A percentile compares a stretch with the other conserved stretches of the same genome.
phyloP scores from a whole-genome alignment of 2,113 vertebrate genomes.

The Archocentrus centrarchus region DNA sequence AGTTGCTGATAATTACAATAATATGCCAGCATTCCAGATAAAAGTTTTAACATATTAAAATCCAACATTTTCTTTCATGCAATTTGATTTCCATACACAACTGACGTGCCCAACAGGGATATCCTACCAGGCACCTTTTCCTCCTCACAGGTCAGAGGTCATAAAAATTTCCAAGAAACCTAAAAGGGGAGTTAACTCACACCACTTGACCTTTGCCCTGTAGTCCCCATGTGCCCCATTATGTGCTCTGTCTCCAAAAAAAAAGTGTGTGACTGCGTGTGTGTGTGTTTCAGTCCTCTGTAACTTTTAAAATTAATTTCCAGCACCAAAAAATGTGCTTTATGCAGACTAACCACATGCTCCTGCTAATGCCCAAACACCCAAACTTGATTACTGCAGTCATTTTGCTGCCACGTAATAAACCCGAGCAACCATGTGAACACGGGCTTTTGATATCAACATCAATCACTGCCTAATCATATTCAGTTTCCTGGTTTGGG shows the following conservation, averaged over 20 bases:
- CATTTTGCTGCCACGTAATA: background rate
- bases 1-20: background rate
- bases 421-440: background rate
- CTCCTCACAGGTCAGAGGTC: constrained; percentile 63
- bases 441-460: background rate
- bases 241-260: constrained; percentile 22
- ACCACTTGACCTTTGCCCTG: constrained; percentile 73
- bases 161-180: constrained; percentile 69
- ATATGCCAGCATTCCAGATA: background rate
- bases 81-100: background rate
- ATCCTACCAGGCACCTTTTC: constrained; percentile 19
- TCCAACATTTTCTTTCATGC: background rate
- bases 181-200: constrained; percentile 67
- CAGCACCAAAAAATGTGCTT: constrained; percentile 17
- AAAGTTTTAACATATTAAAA: background rate
- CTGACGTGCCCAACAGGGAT: constrained; percentile 31
- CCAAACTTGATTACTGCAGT: background rate
- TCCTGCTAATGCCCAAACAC: background rate
- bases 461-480: constrained; percentile 36
- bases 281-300: background rate
- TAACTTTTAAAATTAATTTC: constrained; percentile 14
- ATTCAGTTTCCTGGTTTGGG: constrained; percentile 65
- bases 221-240: constrained; percentile 50
- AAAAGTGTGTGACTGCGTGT: constrained; percentile 1
- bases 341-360: constrained; percentile 16